A percentile compares a stretch with the other conserved stretches of the same genome.
These are phyloP conservation scores for Onychorhynchus coronatus DNA, from an alignment of 2,113 vertebrate species.

Conservation along the genomic window DNA sequence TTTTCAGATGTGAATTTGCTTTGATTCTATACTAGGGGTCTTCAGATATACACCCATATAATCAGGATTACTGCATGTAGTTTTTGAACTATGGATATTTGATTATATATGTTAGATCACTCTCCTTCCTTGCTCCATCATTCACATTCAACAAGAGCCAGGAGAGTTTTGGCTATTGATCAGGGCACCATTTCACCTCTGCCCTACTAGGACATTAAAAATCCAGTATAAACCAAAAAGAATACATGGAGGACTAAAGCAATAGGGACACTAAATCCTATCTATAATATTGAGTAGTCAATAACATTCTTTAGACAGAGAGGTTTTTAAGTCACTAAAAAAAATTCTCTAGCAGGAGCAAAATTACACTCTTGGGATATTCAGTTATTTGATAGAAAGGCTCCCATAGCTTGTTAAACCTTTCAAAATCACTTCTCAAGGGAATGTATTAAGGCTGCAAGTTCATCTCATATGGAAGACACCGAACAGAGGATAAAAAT, in stretches of 20 bases:
- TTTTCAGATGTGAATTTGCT: background rate
- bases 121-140: background rate
- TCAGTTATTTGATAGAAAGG: background rate
- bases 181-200: background rate
- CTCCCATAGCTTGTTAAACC: slow-evolving; percentile 9
- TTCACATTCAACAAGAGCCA: background rate
- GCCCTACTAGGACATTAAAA: background rate
- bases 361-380: slow-evolving; percentile 13
- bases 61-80: background rate
- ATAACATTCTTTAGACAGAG: background rate
- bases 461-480: background rate
- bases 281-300: background rate
- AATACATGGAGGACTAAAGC: background rate
- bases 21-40: background rate
- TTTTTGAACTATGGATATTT: background rate
- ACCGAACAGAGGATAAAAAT: slow-evolving; percentile 7
- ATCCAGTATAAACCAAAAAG: background rate
- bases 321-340: background rate
- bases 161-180: background rate
- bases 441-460: background rate
- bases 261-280: background rate
- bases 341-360: background rate
- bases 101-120: background rate
- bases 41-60: background rate
- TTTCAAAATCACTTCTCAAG: slow-evolving; percentile 19